Evolutionary conservation across 1,140 invertebrate species (phyloP), one percentile per base, ranked within the genome.

Genomic region (Drosophila sechellia): DNA sequence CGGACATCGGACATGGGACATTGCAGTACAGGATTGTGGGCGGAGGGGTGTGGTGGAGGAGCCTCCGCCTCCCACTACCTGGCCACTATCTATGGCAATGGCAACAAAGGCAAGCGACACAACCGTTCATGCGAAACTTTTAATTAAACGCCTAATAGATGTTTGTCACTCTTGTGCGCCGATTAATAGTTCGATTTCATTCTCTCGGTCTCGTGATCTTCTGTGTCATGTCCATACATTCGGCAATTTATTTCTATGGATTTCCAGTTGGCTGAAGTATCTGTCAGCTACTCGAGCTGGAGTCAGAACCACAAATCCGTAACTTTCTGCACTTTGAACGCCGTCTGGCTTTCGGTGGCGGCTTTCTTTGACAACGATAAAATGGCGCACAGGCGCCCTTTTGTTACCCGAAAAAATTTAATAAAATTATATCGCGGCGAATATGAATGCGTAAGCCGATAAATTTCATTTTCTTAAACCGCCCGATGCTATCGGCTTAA

Each of bases 71-170:
- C 20, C 20, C 20, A 22, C 20, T 35, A 34, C 40, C 56, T 69
- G 63, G 50, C 56, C 64, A 72, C 78, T 84, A 89, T 87, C 84
- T 66, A 73, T 64, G 71, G 48, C 59, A 68, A 13, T 13, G 31
- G 31, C 31, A 31, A 31, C 72, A 61, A 78, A 40, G 65, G 56
- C 58, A 25, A 40, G 40, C 10, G 37, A 54, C n/a, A 31, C 37
- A 39, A 20, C 22, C 15, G 37, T 39, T 55, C 49, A 70, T 89
- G 84, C 71, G 84, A 89, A 89, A 89, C 79, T 89, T 89, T 89
- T 89, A 89, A 89, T 89, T 89, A 89, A 89, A 79, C 52, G 79
- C 45, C 77, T 89, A 89, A 89, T 89, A 89, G 84, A 89, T 84
- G 84, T 89, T 89, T 84, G 84, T 76, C 84, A 89, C 65, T 84